Conservation (phyloP, 1,140 invertebrate species). For the Melitaea cinxia region DNA sequence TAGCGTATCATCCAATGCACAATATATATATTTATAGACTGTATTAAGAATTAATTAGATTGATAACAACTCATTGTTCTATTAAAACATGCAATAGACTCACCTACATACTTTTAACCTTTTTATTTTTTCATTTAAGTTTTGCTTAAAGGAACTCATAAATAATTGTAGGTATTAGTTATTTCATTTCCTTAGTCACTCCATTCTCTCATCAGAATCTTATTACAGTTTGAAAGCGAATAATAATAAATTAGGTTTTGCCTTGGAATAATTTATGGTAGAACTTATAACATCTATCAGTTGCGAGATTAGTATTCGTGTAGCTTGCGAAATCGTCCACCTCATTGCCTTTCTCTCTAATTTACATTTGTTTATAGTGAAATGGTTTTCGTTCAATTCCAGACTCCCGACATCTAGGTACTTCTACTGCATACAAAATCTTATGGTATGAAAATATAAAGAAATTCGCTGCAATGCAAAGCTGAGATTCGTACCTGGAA, state of each 20-base stretch:
- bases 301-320: constrained; percentile 38
- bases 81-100: no score
- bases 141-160: no score
- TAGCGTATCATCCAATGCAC: no score
- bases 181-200: background rate
- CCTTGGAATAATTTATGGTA: constrained; percentile 34
- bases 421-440: constrained; percentile 27
- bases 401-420: constrained; percentile 15
- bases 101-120: no score
- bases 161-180: no score
- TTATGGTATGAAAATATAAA: constrained; percentile 6
- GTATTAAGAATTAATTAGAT: no score
- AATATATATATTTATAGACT: no score
- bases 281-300: constrained; percentile 32
- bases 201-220: constrained; percentile 12
- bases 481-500: background rate
- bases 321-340: constrained; percentile 35
- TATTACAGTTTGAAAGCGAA: constrained; percentile 12
- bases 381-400: constrained; percentile 29
- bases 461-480: background rate
- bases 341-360: constrained; percentile 41
- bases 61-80: no score
- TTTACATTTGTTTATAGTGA: constrained; percentile 40
- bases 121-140: no score
- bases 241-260: constrained; percentile 27